Evolutionary conservation across 2,797 vertebrate species (phyloP).

Genomic region (Microhierax caerulescens): DNA sequence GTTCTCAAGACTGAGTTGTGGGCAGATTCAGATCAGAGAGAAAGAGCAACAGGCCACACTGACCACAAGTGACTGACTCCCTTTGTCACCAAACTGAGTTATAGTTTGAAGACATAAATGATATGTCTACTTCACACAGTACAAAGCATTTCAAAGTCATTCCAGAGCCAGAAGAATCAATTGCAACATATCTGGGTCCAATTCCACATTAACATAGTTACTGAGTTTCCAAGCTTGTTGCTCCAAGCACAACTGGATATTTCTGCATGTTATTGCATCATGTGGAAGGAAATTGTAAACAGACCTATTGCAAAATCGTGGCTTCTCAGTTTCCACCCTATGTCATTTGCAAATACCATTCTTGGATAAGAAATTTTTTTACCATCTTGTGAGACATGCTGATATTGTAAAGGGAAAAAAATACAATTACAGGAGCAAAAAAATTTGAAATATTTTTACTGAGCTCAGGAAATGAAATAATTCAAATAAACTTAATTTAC

Average conservation of each 20-base stretch:
- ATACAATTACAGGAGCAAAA: neutral
- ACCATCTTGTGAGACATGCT: neutral
- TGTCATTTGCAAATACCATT: neutral
- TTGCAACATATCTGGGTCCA: neutral
- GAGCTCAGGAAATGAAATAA: neutral
- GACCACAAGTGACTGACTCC: neutral
- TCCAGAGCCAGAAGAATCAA: neutral
- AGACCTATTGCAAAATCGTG: neutral
- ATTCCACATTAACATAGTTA: neutral
- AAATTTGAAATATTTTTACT: neutral
- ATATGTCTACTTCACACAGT: neutral
- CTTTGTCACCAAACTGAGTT: accelerated
- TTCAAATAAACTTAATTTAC: neutral
- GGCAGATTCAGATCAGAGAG: neutral
- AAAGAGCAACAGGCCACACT: neutral
- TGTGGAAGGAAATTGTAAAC: neutral
- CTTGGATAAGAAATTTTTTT: neutral
- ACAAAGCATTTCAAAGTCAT: neutral
- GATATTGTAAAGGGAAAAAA: neutral
- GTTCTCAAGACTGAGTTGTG: neutral
- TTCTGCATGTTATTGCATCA: neutral
- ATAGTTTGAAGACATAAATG: neutral
- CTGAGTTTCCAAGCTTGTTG: neutral
- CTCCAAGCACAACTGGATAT: neutral
- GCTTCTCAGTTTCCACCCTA: neutral